Evolutionary conservation across 2,888 invertebrate species (phyloP), one percentile per base, ranked within the genome.

Genomic region (Drosophila cracens): DNA sequence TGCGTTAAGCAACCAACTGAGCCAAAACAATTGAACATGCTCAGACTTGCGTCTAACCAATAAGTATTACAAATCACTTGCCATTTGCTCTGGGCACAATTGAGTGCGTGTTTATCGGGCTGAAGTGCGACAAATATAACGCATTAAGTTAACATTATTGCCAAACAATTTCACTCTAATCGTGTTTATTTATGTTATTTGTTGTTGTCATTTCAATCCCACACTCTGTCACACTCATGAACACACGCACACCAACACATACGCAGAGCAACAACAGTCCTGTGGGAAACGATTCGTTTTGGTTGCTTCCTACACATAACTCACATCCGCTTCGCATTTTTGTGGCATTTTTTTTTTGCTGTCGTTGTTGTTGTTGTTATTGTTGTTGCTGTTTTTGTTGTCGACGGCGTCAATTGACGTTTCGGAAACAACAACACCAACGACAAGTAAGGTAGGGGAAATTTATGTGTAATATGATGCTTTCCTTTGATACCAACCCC

Each of bases 91-190:
- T 33, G 40, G 66, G 61, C 63, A 66, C 63, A 78, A 59, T 64
- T 53, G 69, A 63, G 71, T 75, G 76, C 75, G 76, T 75, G 76
- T 75, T 75, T 76, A 76, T 75, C 69, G 72, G 65, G 65, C 54
- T 67, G 65, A 65, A 70, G 67, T 70, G 70, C 64, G 68, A 69
- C 67, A 81, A 71, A 76, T 76, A 72, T 72, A 72, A 72, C 76
- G 68, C 72, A 76, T 76, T 76, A 73, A 72, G 80, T 75, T 72
- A 76, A 76, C 77, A 73, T 83, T 84, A 81, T 83, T 76, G 83
- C 76, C 78, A 84, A 84, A 83, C 83, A 81, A 81, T 81, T 84
- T 68, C 66, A 80, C 78, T 81, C 74, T 68, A 80, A 80, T 74
- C 74, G 76, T 79, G 76, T 76, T 79, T 76, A 63, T 76, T 76